Evolutionary conservation across 2,113 vertebrate species (phyloP), one percentile per base, ranked within the genome.

Genomic region (Phodopus roborovskii): DNA sequence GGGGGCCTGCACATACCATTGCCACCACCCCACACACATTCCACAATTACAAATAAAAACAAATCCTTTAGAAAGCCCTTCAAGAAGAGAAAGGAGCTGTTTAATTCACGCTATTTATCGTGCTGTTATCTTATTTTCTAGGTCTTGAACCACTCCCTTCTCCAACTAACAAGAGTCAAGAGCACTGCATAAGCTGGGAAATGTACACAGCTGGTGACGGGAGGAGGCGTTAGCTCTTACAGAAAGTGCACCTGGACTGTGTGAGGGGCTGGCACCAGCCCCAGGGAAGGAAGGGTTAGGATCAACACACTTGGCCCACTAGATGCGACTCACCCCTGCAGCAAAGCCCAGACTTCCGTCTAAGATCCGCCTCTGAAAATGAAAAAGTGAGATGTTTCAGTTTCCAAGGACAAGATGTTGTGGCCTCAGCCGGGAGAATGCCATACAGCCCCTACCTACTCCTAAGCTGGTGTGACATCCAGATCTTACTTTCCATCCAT

Each of bases 291-390:
- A 89, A 81, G 81, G 24, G 68, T 71, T 62, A 58, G 6, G 58
- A 50, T 9, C 30, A 58, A 78, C 13, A 0, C 50, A 8, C 58
- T 24, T 79, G 88, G 58, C 88, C 48, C 16, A 2, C 56, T 8
- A 56, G 13, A 13, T 0, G n/a, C 68, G 71, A 98, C 98, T 99
- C 94, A 99, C 99, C 99, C 99, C 99, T 0, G 99, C 99, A 0
- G 99, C 99, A 48, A 99, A 99, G 92, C 99, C 99, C 79, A 99
- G 98, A 97, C 99, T 99, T 92, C 99, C 99, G 98, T 99, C 99
- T 66, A 99, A 98, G 95, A 99, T 98, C 93, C 98, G 98, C 97
- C 99, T 99, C 99, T 99, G 98, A 68, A 98, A 97, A 94, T 53
- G 82, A 93, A 96, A 95, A 97, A 13, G 58, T 30, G 82, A 95